phyloP scores from a whole-genome alignment of 2,113 vertebrate species.

The Tyrannus savana region DNA sequence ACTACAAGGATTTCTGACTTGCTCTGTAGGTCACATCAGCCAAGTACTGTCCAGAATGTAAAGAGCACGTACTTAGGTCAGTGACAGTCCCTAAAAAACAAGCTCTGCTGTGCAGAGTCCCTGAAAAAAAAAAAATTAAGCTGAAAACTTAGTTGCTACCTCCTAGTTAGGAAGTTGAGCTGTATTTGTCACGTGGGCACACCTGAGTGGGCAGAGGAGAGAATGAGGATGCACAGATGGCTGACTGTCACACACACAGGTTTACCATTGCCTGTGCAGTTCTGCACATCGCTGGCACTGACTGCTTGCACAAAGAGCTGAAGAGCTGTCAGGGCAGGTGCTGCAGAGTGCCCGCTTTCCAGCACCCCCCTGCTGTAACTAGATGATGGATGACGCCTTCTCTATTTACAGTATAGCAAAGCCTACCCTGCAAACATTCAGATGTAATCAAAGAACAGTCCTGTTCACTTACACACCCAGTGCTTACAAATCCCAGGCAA shows the following conservation, averaged over 20 bases:
- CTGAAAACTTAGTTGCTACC: background rate
- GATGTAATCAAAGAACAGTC: background rate
- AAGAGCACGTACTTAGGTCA: background rate
- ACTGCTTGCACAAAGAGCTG: background rate
- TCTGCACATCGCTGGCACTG: background rate
- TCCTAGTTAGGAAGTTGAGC: background rate
- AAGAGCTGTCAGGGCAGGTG: background rate
- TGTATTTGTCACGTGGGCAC: background rate
- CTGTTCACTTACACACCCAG: fast-evolving
- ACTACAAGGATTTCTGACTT: background rate
- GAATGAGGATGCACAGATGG: background rate
- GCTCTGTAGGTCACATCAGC: background rate
- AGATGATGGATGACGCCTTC: background rate
- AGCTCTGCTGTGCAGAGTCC: background rate
- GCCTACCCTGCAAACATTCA: background rate
- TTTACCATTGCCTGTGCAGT: background rate
- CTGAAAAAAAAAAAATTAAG: background rate
- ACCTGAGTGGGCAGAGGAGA: background rate
- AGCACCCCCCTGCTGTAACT: background rate
- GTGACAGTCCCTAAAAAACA: background rate
- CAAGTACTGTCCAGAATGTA: background rate
- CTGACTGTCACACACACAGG: background rate
- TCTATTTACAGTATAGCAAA: background rate
- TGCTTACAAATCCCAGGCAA: background rate
- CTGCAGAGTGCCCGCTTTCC: background rate